These are phyloP conservation scores for Limanda limanda DNA, from an alignment of 2,113 vertebrate species.

Conservation along the genomic window DNA sequence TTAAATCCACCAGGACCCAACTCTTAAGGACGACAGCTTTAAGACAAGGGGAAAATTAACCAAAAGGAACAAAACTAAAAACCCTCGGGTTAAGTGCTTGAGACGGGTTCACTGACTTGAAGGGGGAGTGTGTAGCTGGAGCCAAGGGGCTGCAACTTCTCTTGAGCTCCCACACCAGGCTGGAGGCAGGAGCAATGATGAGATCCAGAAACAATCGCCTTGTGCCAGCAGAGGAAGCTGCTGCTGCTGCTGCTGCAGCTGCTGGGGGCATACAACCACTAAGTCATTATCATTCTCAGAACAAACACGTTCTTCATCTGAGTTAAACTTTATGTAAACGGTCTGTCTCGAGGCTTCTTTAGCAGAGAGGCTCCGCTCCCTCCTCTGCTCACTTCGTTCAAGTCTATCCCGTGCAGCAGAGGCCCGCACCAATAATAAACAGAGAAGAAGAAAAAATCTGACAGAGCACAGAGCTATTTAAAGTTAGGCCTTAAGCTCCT, in stretches of 20 bases:
- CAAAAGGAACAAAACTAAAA: neutral
- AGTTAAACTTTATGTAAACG: slow-evolving; percentile 64
- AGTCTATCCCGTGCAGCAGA: slow-evolving; percentile 10
- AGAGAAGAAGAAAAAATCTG: slow-evolving; percentile 11
- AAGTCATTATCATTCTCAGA: slow-evolving; percentile 58
- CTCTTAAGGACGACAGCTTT: neutral
- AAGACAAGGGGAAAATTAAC: neutral
- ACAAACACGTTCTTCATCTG: slow-evolving; percentile 48
- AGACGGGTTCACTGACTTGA: slow-evolving; percentile 19
- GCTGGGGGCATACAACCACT: slow-evolving; percentile 23
- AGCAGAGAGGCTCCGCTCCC: slow-evolving; percentile 8
- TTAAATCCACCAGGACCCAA: neutral
- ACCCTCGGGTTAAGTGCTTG: neutral
- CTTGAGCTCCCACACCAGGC: slow-evolving; percentile 10
- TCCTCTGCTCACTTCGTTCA: slow-evolving; percentile 16
- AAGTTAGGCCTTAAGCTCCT: slow-evolving; percentile 65
- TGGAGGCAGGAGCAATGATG: slow-evolving; percentile 27
- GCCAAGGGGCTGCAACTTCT: slow-evolving; percentile 8
- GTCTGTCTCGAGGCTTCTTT: slow-evolving; percentile 36
- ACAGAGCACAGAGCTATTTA: slow-evolving; percentile 70
- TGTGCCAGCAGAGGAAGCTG: slow-evolving; percentile 30
- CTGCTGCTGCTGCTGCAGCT: slow-evolving; percentile 1
- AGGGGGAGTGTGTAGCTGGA: neutral
- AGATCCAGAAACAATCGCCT: slow-evolving; percentile 49
- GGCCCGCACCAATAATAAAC: slow-evolving; percentile 45